phyloP scores from a whole-genome alignment of 2,113 vertebrate species.

The Heliornis fulica region DNA sequence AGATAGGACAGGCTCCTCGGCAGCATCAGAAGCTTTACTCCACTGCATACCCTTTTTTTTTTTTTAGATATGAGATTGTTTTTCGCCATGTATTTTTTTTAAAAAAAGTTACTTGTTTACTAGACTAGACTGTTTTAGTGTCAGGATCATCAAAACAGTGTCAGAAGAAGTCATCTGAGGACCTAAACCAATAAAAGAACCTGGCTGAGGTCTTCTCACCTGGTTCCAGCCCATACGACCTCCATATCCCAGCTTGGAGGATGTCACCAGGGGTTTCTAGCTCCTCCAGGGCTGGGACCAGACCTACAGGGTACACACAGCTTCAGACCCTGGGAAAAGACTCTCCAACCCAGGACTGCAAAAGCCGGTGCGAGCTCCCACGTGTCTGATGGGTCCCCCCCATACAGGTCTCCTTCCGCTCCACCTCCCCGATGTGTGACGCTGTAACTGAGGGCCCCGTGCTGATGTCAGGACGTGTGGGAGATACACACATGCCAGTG shows the following conservation, averaged over 20 bases:
- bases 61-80: background rate
- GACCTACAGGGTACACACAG: background rate
- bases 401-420: background rate
- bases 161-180: background rate
- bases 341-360: background rate
- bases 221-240: background rate
- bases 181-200: background rate
- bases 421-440: background rate
- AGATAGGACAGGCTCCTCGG: background rate
- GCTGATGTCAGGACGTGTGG: background rate
- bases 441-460: background rate
- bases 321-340: background rate
- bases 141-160: background rate
- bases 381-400: background rate
- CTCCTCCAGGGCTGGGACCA: background rate
- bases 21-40: background rate
- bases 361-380: background rate
- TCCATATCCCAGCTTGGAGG: background rate
- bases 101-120: background rate
- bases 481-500: accelerated
- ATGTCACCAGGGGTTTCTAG: background rate
- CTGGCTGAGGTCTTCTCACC: background rate
- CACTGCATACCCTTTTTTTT: background rate
- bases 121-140: background rate
- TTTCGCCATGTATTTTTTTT: background rate